Percentiles rank a stretch among this genome's conserved stretches.
phyloP scores from a whole-genome alignment of 2,113 vertebrate species.

The Tretioscincus oriximinensis region DNA sequence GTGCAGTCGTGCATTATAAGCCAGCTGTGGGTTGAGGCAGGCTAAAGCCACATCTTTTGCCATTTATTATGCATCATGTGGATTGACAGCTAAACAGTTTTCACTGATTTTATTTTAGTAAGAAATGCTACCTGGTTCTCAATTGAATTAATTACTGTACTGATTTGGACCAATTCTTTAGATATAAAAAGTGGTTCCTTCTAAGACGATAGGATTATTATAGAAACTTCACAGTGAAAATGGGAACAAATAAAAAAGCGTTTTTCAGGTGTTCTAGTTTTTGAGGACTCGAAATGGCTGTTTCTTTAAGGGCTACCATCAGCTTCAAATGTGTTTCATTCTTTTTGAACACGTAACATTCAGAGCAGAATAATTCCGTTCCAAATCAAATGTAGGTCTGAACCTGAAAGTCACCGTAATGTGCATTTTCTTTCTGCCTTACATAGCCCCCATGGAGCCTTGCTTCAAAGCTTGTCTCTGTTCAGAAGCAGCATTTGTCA shows the following conservation, averaged over 20 bases:
- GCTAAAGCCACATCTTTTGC: not conserved
- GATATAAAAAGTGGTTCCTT: constrained; percentile 2
- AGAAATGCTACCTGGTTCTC: not conserved
- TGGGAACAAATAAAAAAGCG: not conserved
- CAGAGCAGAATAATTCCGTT: not conserved
- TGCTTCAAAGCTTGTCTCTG: constrained; percentile 37
- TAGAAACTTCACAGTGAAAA: constrained; percentile 23
- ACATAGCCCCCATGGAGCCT: not conserved
- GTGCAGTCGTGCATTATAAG: not conserved
- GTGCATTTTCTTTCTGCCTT: not conserved
- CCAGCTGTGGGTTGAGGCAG: rapidly evolving
- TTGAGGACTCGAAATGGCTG: rapidly evolving
- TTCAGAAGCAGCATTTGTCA: constrained; percentile 52
- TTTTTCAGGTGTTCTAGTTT: constrained; percentile 21
- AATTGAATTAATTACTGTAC: constrained; percentile 3
- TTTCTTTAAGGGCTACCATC: rapidly evolving
- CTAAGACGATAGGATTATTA: not conserved
- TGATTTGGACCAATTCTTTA: constrained; percentile 27
- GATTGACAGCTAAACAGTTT: not conserved
- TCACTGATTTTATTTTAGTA: not conserved
- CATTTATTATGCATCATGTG: not conserved
- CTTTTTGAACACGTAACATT: not conserved
- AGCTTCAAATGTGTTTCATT: not conserved
- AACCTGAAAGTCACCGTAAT: not conserved
- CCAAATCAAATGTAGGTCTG: not conserved